Base-by-base conservation (phyloP, 2,797 vertebrate genomes). In the Falco biarmicus region DNA sequence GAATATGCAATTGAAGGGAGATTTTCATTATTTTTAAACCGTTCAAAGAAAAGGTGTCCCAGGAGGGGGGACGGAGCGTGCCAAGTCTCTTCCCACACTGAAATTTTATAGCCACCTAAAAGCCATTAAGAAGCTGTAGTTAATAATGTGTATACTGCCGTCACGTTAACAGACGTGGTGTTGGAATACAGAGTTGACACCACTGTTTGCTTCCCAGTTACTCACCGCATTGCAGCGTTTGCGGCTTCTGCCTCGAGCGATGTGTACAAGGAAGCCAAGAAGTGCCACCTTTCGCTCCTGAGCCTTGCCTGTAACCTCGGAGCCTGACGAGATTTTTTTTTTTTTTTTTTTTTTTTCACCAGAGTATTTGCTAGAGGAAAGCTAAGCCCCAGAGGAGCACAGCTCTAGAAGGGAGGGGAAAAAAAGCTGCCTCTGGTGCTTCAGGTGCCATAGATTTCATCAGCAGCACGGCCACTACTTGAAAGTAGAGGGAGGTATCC, bases 261-360 rank as follows among this genome's bases (percentile, higher is more conserved):
- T 1, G 3, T 5, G 0, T 22, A 8, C 37, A 1, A 6, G 34
- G 1, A 17, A 2, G 19, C 13, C 2, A 1, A 25, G 34, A 20
- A 28, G 39, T 24, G 29, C 24, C 39, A 2, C 20, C 64, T 37
- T 28, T 28, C 11, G 1, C 28, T 54, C 4, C 1, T 9, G 34
- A 20, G 43, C 5, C 0, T 43, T 5, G 20, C 88, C 70, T n/a
- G 32, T 6, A 11, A 68, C 4, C 51, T 8, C 54, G 5, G 53
- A 68, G 25, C 47, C 29, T 31, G 64, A 57, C 2, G 11, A 43
- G 65, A 10, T 19, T 28, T 25, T 64, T 14, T 31, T 16, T 65
- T 73, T 39, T n/a, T n/a, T 17, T 8, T 19, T 31, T 29, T 64
- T 16, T 31, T 16, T 65, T 73, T 34, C 20, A 8, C 29, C 68